A percentile compares a stretch with the other conserved stretches of the same genome.
phyloP scores from a whole-genome alignment of 2,113 vertebrate genomes.

The Thryonomys swinderianus region DNA sequence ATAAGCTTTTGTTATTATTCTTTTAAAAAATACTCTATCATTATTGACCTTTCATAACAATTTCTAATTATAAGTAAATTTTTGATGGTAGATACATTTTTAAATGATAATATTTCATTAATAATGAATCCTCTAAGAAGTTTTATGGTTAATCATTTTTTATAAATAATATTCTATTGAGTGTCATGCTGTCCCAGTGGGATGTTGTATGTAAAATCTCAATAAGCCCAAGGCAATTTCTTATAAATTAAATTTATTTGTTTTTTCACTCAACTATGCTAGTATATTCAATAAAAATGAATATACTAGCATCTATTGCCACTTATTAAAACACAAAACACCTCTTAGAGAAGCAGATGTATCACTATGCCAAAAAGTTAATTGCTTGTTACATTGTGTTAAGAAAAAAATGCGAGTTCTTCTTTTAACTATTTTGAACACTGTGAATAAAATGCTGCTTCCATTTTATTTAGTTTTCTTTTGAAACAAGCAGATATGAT shows the following conservation, averaged over 20 bases:
- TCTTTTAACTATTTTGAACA: conserved; percentile 61
- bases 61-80: conserved; percentile 20
- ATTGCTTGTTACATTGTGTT: conserved; percentile 71
- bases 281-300: conserved; percentile 80
- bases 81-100: not conserved
- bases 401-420: conserved; percentile 65
- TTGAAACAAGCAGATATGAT: not conserved
- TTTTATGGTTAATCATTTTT: conserved; percentile 23
- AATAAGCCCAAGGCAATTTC: conserved; percentile 66
- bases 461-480: conserved; percentile 52
- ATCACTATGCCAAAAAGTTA: conserved; percentile 80
- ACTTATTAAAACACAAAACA: conserved; percentile 82
- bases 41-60: not conserved
- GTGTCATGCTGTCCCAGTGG: not conserved
- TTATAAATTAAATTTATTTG: conserved; percentile 73
- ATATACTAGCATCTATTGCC: conserved; percentile 64
- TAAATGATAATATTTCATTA: not conserved
- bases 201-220: conserved; percentile 70
- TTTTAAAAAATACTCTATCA: not conserved
- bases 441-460: conserved; percentile 61
- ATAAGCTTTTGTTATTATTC: not conserved
- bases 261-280: conserved; percentile 63
- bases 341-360: conserved; percentile 79
- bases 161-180: conserved; percentile 18
- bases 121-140: not conserved